Conservation (phyloP, 2,113 vertebrate species). For the Serinus canaria region DNA sequence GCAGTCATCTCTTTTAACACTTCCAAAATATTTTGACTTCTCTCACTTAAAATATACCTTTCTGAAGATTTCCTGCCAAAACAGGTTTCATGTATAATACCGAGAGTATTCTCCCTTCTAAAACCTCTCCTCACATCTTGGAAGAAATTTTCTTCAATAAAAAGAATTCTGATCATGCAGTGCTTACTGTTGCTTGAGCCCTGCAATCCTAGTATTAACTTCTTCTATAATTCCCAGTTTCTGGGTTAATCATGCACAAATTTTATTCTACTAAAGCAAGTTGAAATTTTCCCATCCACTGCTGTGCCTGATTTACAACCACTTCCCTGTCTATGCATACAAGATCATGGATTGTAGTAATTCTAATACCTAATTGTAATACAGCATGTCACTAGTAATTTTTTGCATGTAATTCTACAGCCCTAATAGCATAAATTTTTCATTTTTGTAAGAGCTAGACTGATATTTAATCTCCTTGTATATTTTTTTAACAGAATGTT, state of each 20-base stretch:
- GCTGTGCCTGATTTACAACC: not conserved
- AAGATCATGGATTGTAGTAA: not conserved
- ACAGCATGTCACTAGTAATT: not conserved
- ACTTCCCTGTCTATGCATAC: not conserved
- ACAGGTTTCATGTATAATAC: not conserved
- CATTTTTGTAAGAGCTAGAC: not conserved
- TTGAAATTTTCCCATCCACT: not conserved
- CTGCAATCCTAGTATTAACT: not conserved
- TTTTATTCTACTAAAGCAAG: not conserved
- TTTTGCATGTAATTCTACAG: not conserved
- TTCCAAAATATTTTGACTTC: constrained; percentile 47
- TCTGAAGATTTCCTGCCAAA: not conserved
- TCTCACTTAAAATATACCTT: constrained; percentile 4
- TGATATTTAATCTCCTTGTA: not conserved
- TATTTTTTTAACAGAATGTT: not conserved
- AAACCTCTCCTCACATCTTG: not conserved
- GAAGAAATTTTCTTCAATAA: not conserved
- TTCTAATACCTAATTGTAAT: not conserved
- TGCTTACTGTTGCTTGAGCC: not conserved
- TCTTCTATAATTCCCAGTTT: not conserved
- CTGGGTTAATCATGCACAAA: not conserved
- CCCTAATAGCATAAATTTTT: not conserved
- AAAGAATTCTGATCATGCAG: not conserved
- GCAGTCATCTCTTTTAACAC: not conserved
- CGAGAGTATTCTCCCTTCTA: not conserved